Conservation (phyloP, 1,140 invertebrate genomes). For the Drosophila watanabei region DNA sequence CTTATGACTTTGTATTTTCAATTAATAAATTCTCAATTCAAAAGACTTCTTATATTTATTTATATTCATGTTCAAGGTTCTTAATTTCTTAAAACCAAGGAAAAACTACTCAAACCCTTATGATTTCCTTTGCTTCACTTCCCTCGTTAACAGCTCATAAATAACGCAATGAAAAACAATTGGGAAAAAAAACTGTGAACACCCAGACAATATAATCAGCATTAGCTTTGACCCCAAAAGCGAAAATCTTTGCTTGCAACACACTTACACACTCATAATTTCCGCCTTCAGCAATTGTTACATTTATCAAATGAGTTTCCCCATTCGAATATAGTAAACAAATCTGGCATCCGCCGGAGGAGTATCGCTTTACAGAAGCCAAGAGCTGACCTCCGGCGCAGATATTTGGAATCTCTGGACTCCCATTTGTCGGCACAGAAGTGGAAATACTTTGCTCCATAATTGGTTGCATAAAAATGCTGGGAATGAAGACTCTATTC, state of each 20-base stretch:
- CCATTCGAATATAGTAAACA: conserved; percentile 49
- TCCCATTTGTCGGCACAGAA: conserved; percentile 13
- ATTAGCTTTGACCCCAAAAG: conserved; percentile 78
- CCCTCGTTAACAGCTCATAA: conserved; percentile 54
- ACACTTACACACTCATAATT: conserved; percentile 38
- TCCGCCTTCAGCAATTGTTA: conserved; percentile 48
- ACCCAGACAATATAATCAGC: conserved; percentile 45
- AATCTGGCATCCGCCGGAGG: conserved; percentile 44
- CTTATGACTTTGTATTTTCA: not conserved
- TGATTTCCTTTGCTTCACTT: not conserved
- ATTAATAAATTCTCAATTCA: not conserved
- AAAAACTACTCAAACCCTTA: not conserved
- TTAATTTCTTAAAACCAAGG: not conserved
- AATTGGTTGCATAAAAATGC: conserved; percentile 40
- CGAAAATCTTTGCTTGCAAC: conserved; percentile 56
- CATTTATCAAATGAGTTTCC: conserved; percentile 64
- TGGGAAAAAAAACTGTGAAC: conserved; percentile 20
- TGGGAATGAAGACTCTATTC: conserved; percentile 28
- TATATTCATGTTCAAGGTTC: not conserved
- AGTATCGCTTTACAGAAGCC: conserved; percentile 28
- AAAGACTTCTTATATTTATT: too few relatives aligned
- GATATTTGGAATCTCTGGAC: conserved; percentile 11
- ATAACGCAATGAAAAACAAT: conserved; percentile 35
- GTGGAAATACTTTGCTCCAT: conserved; percentile 16
- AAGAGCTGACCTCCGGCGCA: conserved; percentile 31